phyloP scores from a whole-genome alignment of 2,113 vertebrate species.

The Argyrosomus japonicus region DNA sequence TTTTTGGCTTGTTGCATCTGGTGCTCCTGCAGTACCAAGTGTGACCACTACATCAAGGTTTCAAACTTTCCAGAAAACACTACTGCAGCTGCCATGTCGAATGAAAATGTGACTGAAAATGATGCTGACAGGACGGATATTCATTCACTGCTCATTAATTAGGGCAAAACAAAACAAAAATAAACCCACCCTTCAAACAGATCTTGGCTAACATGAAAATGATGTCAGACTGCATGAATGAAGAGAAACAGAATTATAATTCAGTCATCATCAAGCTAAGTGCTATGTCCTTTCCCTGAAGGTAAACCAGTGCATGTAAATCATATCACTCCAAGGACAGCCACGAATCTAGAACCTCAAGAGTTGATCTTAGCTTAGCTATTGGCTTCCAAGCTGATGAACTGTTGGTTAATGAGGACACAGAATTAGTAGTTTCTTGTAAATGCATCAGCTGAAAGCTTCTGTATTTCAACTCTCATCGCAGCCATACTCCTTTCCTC shows the following conservation, averaged over 20 bases:
- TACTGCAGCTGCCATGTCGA: too few species aligned
- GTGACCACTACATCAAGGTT: too few species aligned
- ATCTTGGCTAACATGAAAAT: too few species aligned
- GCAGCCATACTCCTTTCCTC: not conserved
- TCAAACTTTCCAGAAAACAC: too few species aligned
- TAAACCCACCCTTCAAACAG: too few species aligned
- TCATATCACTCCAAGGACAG: not conserved
- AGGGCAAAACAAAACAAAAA: not conserved
- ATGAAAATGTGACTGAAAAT: not conserved
- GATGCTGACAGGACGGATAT: not conserved
- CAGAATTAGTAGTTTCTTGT: not conserved
- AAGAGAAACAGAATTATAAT: not conserved
- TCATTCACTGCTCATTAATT: not conserved
- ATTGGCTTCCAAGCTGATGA: not conserved
- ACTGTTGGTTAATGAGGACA: not conserved
- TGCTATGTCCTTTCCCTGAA: not conserved
- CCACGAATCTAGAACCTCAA: not conserved
- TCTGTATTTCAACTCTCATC: not conserved
- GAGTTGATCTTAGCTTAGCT: not conserved
- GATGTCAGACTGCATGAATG: not conserved
- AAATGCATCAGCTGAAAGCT: not conserved
- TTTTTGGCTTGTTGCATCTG: too few species aligned
- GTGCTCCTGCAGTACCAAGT: too few species aligned
- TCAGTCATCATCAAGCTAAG: not conserved
- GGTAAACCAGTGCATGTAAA: not conserved